Conservation (phyloP, 2,888 invertebrate species). For the Trissolcus brochymenae region DNA sequence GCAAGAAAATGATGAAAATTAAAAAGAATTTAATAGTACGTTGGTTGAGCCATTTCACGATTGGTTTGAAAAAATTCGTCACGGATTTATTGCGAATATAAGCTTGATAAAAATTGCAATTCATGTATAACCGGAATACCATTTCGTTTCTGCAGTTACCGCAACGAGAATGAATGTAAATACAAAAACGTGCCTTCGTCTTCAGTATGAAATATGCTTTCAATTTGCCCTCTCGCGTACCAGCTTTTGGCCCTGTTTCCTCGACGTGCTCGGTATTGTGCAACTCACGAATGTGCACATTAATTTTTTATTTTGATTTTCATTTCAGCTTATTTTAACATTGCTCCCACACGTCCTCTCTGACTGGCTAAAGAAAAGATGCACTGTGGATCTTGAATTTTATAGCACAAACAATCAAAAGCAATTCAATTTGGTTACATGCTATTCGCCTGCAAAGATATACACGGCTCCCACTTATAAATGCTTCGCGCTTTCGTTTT, state of each 20-base stretch:
- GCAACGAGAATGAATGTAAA: slow-evolving; percentile 49
- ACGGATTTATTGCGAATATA: not conserved
- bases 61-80: slow-evolving; percentile 14
- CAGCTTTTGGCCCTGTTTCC: slow-evolving; percentile 34
- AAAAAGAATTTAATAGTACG: not conserved
- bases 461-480: slow-evolving; percentile 19
- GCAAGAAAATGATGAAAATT: not conserved
- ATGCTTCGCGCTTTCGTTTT: slow-evolving; percentile 14
- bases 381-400: slow-evolving; percentile 34
- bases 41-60: not conserved
- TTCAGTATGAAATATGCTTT: slow-evolving; percentile 52
- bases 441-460: slow-evolving; percentile 19
- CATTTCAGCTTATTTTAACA: slow-evolving; percentile 12
- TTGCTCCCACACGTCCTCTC: not conserved
- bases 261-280: slow-evolving; percentile 24
- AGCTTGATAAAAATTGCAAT: slow-evolving; percentile 44
- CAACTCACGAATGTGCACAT: slow-evolving; percentile 20
- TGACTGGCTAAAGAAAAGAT: slow-evolving; percentile 11
- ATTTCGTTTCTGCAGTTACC: slow-evolving; percentile 44
- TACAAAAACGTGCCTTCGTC: slow-evolving; percentile 52
- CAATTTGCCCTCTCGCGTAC: slow-evolving; percentile 46
- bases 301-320: slow-evolving; percentile 43
- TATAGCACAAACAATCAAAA: slow-evolving; percentile 41
- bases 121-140: slow-evolving; percentile 43
- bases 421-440: slow-evolving; percentile 39